phyloP scores from a whole-genome alignment of 2,888 invertebrate species.

The Sipunculus nudus region DNA sequence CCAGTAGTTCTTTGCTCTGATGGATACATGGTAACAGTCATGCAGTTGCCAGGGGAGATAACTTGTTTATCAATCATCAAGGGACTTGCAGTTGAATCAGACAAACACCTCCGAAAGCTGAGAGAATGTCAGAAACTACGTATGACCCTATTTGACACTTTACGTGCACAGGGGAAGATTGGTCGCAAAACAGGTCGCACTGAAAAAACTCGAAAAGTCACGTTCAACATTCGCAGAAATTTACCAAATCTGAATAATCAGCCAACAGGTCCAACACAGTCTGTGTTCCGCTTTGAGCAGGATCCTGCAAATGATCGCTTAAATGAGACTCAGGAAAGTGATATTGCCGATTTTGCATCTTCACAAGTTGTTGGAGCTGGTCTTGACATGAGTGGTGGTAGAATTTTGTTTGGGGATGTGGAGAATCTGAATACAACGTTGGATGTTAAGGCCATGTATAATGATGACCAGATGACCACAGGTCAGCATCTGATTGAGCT shows the following conservation, averaged over 20 bases:
- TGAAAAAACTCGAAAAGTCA: too few relatives aligned
- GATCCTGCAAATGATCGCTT: too few relatives aligned
- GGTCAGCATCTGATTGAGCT: constrained; percentile 49
- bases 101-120: constrained; percentile 15
- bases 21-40: constrained; percentile 61
- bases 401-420: constrained; percentile 58
- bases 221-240: too few relatives aligned
- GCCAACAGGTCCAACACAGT: too few relatives aligned
- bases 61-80: constrained; percentile 52
- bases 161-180: neutral
- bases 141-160: constrained; percentile 7
- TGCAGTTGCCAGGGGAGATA: constrained; percentile 52
- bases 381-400: constrained; percentile 46
- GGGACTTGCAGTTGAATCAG: constrained; percentile 42
- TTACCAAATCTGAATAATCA: too few relatives aligned
- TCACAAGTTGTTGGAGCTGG: too few relatives aligned
- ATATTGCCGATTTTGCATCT: too few relatives aligned
- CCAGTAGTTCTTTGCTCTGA: constrained; percentile 63
- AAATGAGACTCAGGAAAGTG: too few relatives aligned
- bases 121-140: neutral
- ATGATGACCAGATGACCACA: constrained; percentile 43
- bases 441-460: constrained; percentile 30
- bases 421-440: constrained; percentile 39
- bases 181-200: too few relatives aligned
- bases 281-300: too few relatives aligned